These are phyloP conservation scores for Calyptomena viridis DNA, from an alignment of 2,113 vertebrate genomes.

Conservation along the genomic window DNA sequence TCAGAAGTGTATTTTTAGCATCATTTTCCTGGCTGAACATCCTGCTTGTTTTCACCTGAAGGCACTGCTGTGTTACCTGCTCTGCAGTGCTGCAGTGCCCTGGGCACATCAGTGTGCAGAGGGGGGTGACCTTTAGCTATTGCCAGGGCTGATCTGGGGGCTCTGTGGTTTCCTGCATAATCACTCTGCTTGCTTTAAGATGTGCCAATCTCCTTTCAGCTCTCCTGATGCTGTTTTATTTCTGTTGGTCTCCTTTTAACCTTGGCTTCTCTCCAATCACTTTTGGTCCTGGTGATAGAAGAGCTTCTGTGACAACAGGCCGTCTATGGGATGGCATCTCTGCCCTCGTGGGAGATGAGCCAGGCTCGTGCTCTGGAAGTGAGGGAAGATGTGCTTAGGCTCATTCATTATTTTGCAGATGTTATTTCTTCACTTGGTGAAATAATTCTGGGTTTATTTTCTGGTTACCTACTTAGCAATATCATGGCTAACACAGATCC, in stretches of 20 bases:
- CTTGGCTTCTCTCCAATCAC: constrained; percentile 23
- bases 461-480: neutral
- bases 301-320: neutral
- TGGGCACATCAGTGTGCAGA: neutral
- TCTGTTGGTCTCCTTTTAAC: constrained; percentile 42
- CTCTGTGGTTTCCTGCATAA: neutral
- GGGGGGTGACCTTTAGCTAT: neutral
- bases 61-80: neutral
- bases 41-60: neutral
- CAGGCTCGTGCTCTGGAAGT: neutral
- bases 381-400: neutral
- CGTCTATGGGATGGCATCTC: neutral
- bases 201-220: neutral
- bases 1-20: neutral
- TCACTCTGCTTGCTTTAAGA: neutral
- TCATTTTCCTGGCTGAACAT: neutral
- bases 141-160: neutral
- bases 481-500: neutral
- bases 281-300: neutral
- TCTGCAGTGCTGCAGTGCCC: neutral
- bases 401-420: neutral
- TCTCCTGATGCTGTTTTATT: constrained; percentile 5
- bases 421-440: neutral
- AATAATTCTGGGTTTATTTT: neutral
- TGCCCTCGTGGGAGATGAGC: neutral